Base-by-base conservation (phyloP, 2,888 invertebrate genomes). In the Dynastes grantii region DNA sequence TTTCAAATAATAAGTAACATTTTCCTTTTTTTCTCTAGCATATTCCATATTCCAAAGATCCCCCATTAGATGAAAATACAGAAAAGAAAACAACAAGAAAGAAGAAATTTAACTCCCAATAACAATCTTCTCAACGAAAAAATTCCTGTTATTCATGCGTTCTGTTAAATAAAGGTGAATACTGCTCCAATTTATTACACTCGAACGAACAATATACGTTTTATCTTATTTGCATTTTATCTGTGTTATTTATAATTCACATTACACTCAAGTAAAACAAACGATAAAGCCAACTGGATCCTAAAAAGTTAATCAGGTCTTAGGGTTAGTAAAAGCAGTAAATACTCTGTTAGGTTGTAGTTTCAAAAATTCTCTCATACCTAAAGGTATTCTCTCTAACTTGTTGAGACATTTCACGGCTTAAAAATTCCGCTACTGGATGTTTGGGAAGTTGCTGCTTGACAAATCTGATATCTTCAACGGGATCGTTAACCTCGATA, bases 401-500 rank as follows among this genome's bases (percentile, higher is more conserved):
- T 53, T 71, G 73, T 37, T 78, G 73, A 2, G 70, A 51, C 73
- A 51, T 65, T 53, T 78, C 78, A 53, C 51, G 63, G 53, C 58
- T 75, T 55, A 78, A 63, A 27, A 78, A 73, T 16, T 78, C 78
- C n/a, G 73, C 45, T 4, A 73, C 71, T 9, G 73, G 78, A 61
- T 73, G 45, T 27, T 40, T 73, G 2, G 73, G 40, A 9, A 27
- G 63, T 55, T 55, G 67, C 32, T 32, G 32, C 32, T 32, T 32
- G 37, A 40, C 64, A 9, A 73, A 63, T 73, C 73, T 64, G 27
- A 73, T 45, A 53, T 78, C 78, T 40, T 75, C 65, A 16, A 55
- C 40, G 11, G 73, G 64, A 55, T 78, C 78, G n/a, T 78, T 65
- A 2, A 71, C 78, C 29, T 78, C 73, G 5, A 78, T 73, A n/a